Evolutionary conservation across 1,140 invertebrate genomes (phyloP), one percentile per base, ranked within the genome.

Genomic region (Lepidurus packardi): DNA sequence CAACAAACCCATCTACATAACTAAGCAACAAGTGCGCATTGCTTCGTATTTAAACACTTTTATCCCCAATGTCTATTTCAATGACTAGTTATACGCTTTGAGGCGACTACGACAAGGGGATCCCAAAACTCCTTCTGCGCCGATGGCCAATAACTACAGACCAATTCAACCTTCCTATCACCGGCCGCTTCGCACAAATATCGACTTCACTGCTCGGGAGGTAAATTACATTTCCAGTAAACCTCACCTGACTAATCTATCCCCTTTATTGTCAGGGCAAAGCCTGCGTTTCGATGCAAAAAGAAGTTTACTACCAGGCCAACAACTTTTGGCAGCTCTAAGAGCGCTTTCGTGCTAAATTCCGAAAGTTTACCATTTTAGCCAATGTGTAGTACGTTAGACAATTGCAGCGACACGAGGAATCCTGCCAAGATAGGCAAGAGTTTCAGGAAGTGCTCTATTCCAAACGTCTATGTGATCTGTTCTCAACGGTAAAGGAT

Each of bases 1-100:
- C 84, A 98, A 98, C 87, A 96, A 96, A 86, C 96, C 96, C 74
- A 95, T 98, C 84, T 98, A 98, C 88, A 94, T 95, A 83, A 94
- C 93, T 79, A 93, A 93, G 84, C 92, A 94, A 86, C 93, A 95
- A 90, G 93, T 95, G 84, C 85, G 84, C 81, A 24, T 43, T 16
- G 4, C 43, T 42, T 74, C 11, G 10, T 43, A 21, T 21, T 41
- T 65, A 79, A n/a, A 24, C 25, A 9, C 21, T 9, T 7, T 65
- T 16, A 65, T 74, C 43, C n/a, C 11, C n/a, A 25, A 53, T 24
- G 7, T 78, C 44, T 78, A 73, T 81, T 81, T 80, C 81, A 83
- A 73, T 83, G 84, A 81, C 43, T 87, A 96, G 94, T 89, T 96
- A 84, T 93, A 94, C 85, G 91, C 90, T 77, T 88, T 96, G 82